Evolutionary conservation across 2,888 invertebrate species (phyloP), one percentile per base, ranked within the genome.

Genomic region (Lordiphosa andalusiaca): DNA sequence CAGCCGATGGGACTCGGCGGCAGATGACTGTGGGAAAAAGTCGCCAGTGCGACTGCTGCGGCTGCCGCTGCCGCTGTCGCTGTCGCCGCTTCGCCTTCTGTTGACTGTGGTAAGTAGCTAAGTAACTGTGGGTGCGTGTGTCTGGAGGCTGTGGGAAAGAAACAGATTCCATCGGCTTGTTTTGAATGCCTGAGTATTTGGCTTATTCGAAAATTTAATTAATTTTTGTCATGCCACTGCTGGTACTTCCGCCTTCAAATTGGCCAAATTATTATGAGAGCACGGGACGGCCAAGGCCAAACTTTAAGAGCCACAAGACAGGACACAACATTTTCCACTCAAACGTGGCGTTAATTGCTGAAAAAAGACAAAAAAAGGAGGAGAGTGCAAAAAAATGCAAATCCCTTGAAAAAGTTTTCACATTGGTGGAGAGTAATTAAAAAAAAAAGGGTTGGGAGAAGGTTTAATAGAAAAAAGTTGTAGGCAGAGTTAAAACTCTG

Each of bases 261-360:
- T 80, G 76, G 56, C 61, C 71, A 80, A 76, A 76, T 80, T 80
- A 71, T 69, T 80, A 73, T 55, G 66, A 58, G 54, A 51, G 54
- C 67, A 72, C 53, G 63, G 25, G 37, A 35, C 37, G 68, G 58
- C 58, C 63, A 59, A 72, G 66, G 59, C 52, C 74, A 49, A 46
- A 36, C 42, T 25, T 25, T 53, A 39, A 48, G 42, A 53, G 33
- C 40, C 52, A 53, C 47, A 19, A 25, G 42, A 55, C 60, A 59
- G 66, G 58, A 57, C 57, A 66, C 49, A 55, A 63, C 62, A 56
- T 52, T 36, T 48, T 63, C 54, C 46, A 56, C 44, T 42, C 52
- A 59, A 59, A 65, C 65, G 59, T 51, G 67, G 61, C 70, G 76
- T 80, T 76, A 76, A 78, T 76, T 72, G 73, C 73, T 58, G 68